Evolutionary conservation across 2,797 vertebrate species (phyloP), one percentile per base, ranked within the genome.

Genomic region (Diglossa cyanea): DNA sequence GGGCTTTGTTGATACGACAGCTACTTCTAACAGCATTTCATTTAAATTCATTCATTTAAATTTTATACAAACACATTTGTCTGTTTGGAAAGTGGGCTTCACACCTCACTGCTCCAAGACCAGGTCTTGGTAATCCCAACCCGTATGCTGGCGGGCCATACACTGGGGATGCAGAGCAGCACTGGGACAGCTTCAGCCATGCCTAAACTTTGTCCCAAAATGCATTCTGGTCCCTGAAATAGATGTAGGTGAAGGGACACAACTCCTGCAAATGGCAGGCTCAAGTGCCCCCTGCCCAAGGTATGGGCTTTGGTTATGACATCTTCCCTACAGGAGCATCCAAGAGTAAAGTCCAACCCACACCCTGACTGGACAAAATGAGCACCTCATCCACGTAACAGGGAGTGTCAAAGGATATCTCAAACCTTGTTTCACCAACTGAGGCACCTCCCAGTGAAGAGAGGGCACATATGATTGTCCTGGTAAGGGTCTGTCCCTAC

Each of bases 131-230:
- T 25, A 37, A 86, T 6, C 48, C 16, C 44, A 67, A 54, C 10
- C 40, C 1, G 0, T 9, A 10, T 35, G 8, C 23, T 60, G 53
- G 35, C 25, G 3, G 13, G 1, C 25, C 55, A 55, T 39, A 39
- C 18, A 17, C 23, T 4, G 3, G 21, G 12, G 16, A 37, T 60
- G 53, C 50, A 58, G 25, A 62, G 26, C 2, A 17, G 45, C 50
- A 61, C 23, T 11, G n/a, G 17, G 44, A 81, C 11, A 35, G 35
- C 31, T 77, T 66, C 47, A 84, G 45, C 35, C n/a, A 54, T 14
- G 37, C 45, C 14, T 1, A 0, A 47, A 13, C n/a, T 88, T 57
- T 57, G 15, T 50, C 30, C 39, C 9, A 10, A 33, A 45, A 47
- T 30, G 10, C 23, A 54, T 25, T 65, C 39, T 67, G 37, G 31